These are phyloP conservation scores for Enteromius anoplus DNA, from an alignment of 2,797 vertebrate genomes.

Conservation along the genomic window DNA sequence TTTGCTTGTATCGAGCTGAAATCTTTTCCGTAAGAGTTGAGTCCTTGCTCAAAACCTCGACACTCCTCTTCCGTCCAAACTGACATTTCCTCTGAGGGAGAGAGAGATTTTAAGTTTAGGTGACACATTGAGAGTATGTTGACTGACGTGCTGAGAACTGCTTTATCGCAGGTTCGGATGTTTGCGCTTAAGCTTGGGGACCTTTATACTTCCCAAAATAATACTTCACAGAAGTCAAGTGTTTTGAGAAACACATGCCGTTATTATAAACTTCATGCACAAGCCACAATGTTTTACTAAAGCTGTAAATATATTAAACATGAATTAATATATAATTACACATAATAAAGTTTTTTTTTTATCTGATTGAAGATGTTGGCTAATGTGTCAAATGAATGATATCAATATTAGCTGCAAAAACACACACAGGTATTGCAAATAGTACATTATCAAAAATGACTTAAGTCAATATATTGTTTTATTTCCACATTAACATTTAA, in stretches of 20 bases:
- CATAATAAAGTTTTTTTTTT: no score
- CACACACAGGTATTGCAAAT: not conserved
- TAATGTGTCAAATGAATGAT: not conserved
- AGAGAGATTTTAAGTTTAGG: slow-evolving; percentile 1
- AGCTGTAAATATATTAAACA: not conserved
- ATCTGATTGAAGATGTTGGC: not conserved
- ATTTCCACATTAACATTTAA: not conserved
- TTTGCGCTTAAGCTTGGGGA: not conserved
- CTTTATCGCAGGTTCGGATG: slow-evolving; percentile 10
- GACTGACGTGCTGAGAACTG: slow-evolving; percentile 1
- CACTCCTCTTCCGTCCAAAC: slow-evolving; percentile 98
- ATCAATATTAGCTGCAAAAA: not conserved
- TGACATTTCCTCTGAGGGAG: slow-evolving; percentile 87
- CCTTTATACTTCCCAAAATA: slow-evolving; percentile 26
- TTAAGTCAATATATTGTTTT: not conserved
- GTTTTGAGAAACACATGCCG: slow-evolving; percentile 2
- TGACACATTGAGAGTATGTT: slow-evolving; percentile 12
- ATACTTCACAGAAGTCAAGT: not conserved
- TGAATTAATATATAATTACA: no score
- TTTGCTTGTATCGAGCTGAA: slow-evolving; percentile 96
- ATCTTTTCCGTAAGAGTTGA: slow-evolving; percentile 95
- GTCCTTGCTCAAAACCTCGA: slow-evolving; percentile 93
- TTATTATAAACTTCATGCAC: not conserved
- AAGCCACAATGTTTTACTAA: not conserved
- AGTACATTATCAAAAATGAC: not conserved